Evolutionary conservation across 2,113 vertebrate species (phyloP), one percentile per base, ranked within the genome.

Genomic region (Anthoscopus minutus): DNA sequence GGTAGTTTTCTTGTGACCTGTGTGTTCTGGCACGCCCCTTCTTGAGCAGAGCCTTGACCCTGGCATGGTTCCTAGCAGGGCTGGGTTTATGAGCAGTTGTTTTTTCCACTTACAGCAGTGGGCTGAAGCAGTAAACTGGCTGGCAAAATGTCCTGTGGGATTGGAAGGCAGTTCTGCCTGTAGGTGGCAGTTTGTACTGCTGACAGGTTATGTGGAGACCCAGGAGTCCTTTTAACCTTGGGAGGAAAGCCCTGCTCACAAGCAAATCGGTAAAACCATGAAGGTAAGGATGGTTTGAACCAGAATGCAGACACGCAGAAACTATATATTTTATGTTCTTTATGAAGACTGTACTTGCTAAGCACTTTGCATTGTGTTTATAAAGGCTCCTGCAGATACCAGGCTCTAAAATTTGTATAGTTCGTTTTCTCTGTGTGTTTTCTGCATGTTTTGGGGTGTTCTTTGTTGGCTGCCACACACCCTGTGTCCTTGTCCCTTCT

Each of bases 111-210:
- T 37, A 25, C 2, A 37, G 44, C 37, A 15, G 6, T 12, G 31
- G 31, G 11, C 45, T 85, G 31, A 17, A 37, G 37, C 0, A 0
- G 53, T 42, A 83, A 77, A 24, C 15, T 11, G 27, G 10, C 33
- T 47, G 57, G 37, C 9, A n/a, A 15, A 45, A 19, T 4, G 38
- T 35, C 4, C 6, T 8, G 8, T 11, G 25, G 53, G 45, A 9
- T 25, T 47, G 35, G 21, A 9, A 27, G 47, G 67, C n/a, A 13
- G 13, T 8, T 57, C n/a, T 60, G 69, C 69, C 94, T 2, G 65
- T 70, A 97, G 94, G 74, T 92, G 94, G 95, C 89, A 85, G 50
- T 24, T 42, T 73, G 45, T 65, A 6, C 81, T 77, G 53, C 45
- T 3, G 2, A 15, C 37, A 45, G 53, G 6, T 44, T 35, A 67